Percentiles rank a stretch among this genome's conserved stretches.
Evolutionary conservation across 2,797 vertebrate genomes (phyloP).

Genomic region (Chanos chanos): DNA sequence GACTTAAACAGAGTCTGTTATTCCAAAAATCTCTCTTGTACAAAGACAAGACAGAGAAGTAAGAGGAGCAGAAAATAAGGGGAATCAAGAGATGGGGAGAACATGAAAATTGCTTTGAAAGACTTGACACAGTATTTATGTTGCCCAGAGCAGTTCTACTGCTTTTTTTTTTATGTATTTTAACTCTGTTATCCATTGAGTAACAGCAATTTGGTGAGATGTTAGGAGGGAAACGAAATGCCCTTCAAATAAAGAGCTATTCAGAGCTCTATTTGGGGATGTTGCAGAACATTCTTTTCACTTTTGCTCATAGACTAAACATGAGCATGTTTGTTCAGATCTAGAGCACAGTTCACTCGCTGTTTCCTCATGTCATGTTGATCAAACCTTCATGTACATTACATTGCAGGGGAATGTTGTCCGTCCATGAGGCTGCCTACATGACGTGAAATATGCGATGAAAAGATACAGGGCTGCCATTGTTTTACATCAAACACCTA

Average conservation of each 20-base stretch:
- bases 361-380: slow-evolving; percentile 1
- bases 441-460: background rate
- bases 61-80: background rate
- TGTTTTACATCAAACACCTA: background rate
- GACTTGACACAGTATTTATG: background rate
- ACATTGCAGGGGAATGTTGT: slow-evolving; percentile 4
- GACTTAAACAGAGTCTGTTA: slow-evolving; percentile 11
- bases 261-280: background rate
- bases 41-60: background rate
- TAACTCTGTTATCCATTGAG: too few species aligned
- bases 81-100: background rate
- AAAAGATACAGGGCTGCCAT: background rate
- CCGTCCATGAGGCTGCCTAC: slow-evolving; percentile 5
- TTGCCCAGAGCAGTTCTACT: background rate
- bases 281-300: background rate
- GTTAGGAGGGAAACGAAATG: background rate
- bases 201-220: too few species aligned
- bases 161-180: too few species aligned
- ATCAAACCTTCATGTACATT: background rate
- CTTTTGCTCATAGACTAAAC: background rate
- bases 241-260: background rate
- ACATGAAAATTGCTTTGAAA: background rate
- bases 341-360: background rate
- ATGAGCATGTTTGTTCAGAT: background rate
- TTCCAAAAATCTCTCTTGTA: slow-evolving; percentile 9